phyloP scores from a whole-genome alignment of 2,113 vertebrate genomes.

The Chrysemys picta region DNA sequence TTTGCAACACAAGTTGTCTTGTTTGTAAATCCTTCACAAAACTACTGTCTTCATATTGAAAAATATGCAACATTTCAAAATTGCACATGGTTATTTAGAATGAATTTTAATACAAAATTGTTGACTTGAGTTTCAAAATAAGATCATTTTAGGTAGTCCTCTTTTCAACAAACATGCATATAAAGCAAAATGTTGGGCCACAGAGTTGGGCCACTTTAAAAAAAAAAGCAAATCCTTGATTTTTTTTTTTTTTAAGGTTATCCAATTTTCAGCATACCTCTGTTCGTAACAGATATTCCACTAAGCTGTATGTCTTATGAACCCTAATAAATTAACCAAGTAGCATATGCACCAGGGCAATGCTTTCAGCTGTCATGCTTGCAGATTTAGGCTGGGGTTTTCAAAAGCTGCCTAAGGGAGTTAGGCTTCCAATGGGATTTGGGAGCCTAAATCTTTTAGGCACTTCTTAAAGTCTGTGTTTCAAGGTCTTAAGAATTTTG shows the following conservation, averaged over 20 bases:
- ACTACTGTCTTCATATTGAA: background rate
- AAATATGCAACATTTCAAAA: accelerated
- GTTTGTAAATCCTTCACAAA: background rate
- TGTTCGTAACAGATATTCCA: accelerated
- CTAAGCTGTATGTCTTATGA: accelerated
- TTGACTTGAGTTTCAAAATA: background rate
- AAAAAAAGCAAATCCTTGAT: accelerated
- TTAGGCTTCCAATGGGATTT: accelerated
- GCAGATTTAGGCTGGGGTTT: background rate
- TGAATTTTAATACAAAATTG: accelerated
- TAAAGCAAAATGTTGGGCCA: background rate
- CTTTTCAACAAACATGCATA: background rate
- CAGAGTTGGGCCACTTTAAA: background rate
- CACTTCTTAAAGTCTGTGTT: background rate
- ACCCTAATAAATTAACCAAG: accelerated
- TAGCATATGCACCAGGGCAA: accelerated
- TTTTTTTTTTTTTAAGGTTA: background rate
- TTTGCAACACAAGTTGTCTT: background rate
- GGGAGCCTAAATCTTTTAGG: background rate
- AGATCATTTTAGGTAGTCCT: background rate
- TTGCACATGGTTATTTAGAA: background rate
- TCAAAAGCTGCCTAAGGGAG: accelerated
- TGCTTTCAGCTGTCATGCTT: accelerated
- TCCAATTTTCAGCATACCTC: background rate
- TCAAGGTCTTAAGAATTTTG: background rate